These are phyloP conservation scores for Glandiceps talaboti DNA, from an alignment of 53 echinoderm and acorn worm species.

Conservation along the genomic window DNA sequence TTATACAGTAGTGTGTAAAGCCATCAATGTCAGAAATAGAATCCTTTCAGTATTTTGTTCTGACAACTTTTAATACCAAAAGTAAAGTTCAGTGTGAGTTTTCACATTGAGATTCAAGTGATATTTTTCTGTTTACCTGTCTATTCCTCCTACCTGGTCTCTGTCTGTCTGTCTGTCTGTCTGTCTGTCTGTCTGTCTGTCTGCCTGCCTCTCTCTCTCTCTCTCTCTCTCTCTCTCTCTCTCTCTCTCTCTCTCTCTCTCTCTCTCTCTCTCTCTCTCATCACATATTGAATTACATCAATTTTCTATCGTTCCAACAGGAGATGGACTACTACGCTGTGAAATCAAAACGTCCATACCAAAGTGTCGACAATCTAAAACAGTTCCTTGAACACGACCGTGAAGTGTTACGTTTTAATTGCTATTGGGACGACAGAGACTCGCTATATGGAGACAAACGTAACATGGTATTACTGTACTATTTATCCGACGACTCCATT, in stretches of 20 bases:
- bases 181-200: conserved; percentile 1
- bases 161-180: not conserved
- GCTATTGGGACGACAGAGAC: conserved; percentile 87
- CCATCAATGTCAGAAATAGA: too few species aligned
- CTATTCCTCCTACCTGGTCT: not conserved
- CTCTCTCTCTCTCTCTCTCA: too few species aligned
- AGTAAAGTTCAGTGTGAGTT: too few species aligned
- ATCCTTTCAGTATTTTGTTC: too few species aligned
- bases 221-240: too few species aligned
- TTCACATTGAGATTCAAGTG: too few species aligned
- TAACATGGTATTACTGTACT: conserved; percentile 91
- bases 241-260: too few species aligned
- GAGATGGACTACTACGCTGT: conserved; percentile 86
- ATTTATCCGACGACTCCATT: conserved; percentile 66
- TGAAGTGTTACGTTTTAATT: conserved; percentile 81
- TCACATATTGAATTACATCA: not conserved
- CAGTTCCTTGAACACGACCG: conserved; percentile 97
- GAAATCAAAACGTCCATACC: conserved; percentile 77
- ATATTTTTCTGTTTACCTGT: too few species aligned
- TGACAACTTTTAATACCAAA: too few species aligned
- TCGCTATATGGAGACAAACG: conserved; percentile 91
- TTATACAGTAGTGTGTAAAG: too few species aligned
- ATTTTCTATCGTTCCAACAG: conserved; percentile 20
- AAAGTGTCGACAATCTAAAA: conserved; percentile 93
- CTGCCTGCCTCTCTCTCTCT: not conserved